These are phyloP conservation scores for Stenchaetothrips biformis DNA, from an alignment of 2,888 invertebrate species.

Conservation along the genomic window DNA sequence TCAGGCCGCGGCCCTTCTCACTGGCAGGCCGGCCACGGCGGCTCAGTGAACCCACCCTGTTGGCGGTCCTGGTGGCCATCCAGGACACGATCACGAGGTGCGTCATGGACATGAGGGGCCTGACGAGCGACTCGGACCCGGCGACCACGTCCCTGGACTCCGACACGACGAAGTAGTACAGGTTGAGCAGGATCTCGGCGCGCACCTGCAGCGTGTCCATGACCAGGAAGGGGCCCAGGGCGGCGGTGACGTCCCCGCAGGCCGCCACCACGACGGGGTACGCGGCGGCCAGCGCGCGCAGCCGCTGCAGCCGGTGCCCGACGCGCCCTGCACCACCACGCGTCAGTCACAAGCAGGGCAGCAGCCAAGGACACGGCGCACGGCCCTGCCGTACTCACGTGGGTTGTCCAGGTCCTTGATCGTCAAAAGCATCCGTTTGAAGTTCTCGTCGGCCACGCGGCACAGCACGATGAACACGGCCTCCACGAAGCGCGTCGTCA, in stretches of 20 bases:
- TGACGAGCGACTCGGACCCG: background rate
- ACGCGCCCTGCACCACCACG: background rate
- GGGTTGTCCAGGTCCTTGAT: background rate
- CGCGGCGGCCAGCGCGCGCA: background rate
- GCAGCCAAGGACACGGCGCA: background rate
- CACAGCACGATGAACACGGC: background rate
- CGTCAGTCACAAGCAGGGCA: background rate
- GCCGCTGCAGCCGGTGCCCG: background rate
- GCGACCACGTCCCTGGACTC: background rate
- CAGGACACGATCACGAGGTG: background rate
- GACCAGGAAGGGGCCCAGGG: background rate
- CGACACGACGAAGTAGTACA: background rate
- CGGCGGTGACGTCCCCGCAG: background rate
- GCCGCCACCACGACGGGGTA: background rate
- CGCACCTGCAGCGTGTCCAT: background rate
- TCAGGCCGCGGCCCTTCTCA: no score
- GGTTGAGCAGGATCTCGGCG: slow-evolving; percentile 8
- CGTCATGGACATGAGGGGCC: background rate
- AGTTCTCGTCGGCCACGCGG: background rate
- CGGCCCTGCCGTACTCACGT: no score
- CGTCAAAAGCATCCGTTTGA: background rate
- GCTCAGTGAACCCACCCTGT: no score
- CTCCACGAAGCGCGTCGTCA: background rate
- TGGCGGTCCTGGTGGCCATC: background rate
- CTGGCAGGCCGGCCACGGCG: no score